Evolutionary conservation across 1,140 invertebrate species (phyloP).

Genomic region (Ceratina australensis): DNA sequence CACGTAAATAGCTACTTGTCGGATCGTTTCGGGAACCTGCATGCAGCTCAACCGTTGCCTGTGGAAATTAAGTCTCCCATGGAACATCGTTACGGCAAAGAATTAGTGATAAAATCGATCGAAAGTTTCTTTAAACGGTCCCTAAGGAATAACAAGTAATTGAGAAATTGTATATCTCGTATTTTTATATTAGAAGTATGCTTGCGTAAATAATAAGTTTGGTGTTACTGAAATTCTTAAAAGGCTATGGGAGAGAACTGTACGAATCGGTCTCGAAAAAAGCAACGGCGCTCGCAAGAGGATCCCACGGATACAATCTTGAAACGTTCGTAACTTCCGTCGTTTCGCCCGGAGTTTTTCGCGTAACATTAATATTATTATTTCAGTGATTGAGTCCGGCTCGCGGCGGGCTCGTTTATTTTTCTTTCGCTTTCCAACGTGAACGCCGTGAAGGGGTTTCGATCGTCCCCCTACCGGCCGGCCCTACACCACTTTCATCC

Average conservation of each 20-base stretch:
- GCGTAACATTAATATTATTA: slow-evolving; percentile 62
- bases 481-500: slow-evolving; percentile 53
- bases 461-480: slow-evolving; percentile 28
- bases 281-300: not conserved
- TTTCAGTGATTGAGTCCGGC: slow-evolving; percentile 58
- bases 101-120: slow-evolving; percentile 54
- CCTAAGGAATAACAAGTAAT: not conserved
- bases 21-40: slow-evolving; percentile 70
- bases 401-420: slow-evolving; percentile 59
- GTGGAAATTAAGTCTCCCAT: slow-evolving; percentile 50
- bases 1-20: slow-evolving; percentile 79
- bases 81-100: slow-evolving; percentile 29
- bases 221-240: not conserved
- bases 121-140: not conserved
- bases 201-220: not conserved
- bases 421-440: slow-evolving; percentile 58
- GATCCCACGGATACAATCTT: not conserved
- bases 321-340: slow-evolving; percentile 13
- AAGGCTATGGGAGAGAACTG: not conserved
- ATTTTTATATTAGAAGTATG: too few relatives aligned
- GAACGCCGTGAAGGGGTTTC: slow-evolving; percentile 46
- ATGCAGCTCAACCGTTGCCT: slow-evolving; percentile 26
- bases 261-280: not conserved
- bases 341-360: slow-evolving; percentile 9
- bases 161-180: too few relatives aligned